Evolutionary conservation across 2,888 invertebrate species (phyloP), one percentile per base, ranked within the genome.

Genomic region (Ceramica pisi): DNA sequence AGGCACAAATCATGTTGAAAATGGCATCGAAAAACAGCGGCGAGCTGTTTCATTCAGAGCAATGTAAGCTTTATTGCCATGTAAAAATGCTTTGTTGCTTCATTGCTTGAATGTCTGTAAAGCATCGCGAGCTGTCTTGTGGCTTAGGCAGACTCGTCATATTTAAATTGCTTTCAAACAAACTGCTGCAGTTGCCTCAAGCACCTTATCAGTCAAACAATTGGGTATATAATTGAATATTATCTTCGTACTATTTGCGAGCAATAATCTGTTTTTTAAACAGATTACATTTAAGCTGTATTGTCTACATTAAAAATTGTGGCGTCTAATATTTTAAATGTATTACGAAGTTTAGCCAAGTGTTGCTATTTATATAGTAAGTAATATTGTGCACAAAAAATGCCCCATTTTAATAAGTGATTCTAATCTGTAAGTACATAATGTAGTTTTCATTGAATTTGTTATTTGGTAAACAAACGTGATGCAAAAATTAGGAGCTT

Each of bases 371-470:
- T 50, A 73, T 57, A n/a, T 77, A 46, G 12, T 75, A 44, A 51
- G 41, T 67, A 70, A 71, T 53, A 41, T 64, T 57, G 64, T 61
- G 64, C 71, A 65, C 64, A 67, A 81, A 21, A 63, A 70, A 67
- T 79, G 60, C 82, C 81, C 71, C 48, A 71, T 67, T 77, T 51
- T 46, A 14, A 57, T 62, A 71, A 70, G 44, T 50, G 55, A 44
- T 56, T 61, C 21, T 77, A 61, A 61, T 6, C 6, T 44, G 61
- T 56, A 50, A 19, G 56, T 23, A 16, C 31, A 60, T 31, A 31
- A 31, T 31, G 31, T 41, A 5, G 7, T 41, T 12, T 35, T 21
- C 48, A 12, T 66, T 44, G 14, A n/a, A 7, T 19, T 10, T 10
- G 6, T 21, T 50, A 10, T 75, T 75, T 75, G 16, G n/a, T 50